These are phyloP conservation scores for Opisthograptis luteolata DNA, from an alignment of 2,888 invertebrate species.

Conservation along the genomic window DNA sequence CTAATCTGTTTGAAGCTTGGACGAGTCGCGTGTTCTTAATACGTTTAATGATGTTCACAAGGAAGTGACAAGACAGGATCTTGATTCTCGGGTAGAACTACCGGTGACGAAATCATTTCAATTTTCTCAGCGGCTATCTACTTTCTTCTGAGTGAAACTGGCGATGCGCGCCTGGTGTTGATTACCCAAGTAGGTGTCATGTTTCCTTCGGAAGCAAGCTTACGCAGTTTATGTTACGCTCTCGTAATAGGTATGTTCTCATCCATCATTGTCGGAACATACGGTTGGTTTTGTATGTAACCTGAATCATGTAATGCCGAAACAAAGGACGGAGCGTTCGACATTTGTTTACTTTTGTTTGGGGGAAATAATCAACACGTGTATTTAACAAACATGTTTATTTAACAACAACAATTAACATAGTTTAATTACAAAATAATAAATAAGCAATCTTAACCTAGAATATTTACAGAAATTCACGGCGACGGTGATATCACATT, in stretches of 20 bases:
- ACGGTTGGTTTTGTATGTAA: conserved; percentile 8
- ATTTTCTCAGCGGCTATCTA: conserved; percentile 46
- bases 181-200: conserved; percentile 57
- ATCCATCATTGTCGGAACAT: conserved; percentile 30
- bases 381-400: conserved; percentile 46
- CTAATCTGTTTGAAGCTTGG: conserved; percentile 27
- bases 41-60: conserved; percentile 13
- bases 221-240: conserved; percentile 39
- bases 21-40: conserved; percentile 15
- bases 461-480: conserved; percentile 79
- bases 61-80: conserved; percentile 28
- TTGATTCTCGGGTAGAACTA: conserved; percentile 27
- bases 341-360: background rate
- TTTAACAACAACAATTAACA: conserved; percentile 66
- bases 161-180: conserved; percentile 51
- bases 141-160: conserved; percentile 72
- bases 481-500: conserved; percentile 41
- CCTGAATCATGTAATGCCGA: conserved; percentile 6
- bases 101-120: conserved; percentile 38
- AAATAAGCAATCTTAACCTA: conserved; percentile 69
- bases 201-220: conserved; percentile 49
- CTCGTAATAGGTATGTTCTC: conserved; percentile 41
- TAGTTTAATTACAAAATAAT: conserved; percentile 64
- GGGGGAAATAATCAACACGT: conserved; percentile 23
- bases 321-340: conserved; percentile 2